Base-by-base conservation (phyloP, 2,113 vertebrate genomes). In the Protomyctophum bolini region DNA sequence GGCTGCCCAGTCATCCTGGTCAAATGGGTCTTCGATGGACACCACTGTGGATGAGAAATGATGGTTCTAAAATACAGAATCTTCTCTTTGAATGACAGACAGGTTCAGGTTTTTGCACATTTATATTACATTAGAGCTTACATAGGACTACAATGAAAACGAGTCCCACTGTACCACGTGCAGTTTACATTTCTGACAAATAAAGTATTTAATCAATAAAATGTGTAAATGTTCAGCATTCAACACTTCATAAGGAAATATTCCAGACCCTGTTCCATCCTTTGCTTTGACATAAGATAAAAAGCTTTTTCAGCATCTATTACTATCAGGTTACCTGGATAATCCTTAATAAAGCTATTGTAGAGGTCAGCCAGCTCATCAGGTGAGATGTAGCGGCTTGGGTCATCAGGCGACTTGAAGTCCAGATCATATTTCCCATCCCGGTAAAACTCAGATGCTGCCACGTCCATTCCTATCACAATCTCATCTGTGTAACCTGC, bases 391-490 rank as follows among this genome's bases (percentile, higher is more conserved):
- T 98, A 92, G 79, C 97, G 93, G 88, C 87, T 94, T 56, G 96
- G 87, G 21, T 99, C 94, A 21, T 98, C 96, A 0, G 97, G 95
- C 29, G 98, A 98, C 93, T 98, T 99, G 93, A 99, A 99, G 89
- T 99, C 97, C 92, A 99, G 88, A 88, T 99, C 97, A 0, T 99
- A 98, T 63, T 97, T 97, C 7, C 97, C 97, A 0, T 95, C 91
- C 0, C 94, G 87, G 88, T 90, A 97, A 90, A 99, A 99, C 80
- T 99, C 97, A 0, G 97, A 99, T 0, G 98, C 97, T 0, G 98
- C 98, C 46, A 98, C 96, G 1, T 99, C 98, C 98, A 99, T 99
- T 70, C 97, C 96, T 0, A 99, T 98, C 63, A 99, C 96, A 2
- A 99, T 89, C 89, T 99, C 90, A 0, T 98, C 93, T 0, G 95